Percentiles rank a stretch among this genome's conserved stretches.
Conservation (phyloP, 2,797 vertebrate genomes). For the Tragopan temminckii region DNA sequence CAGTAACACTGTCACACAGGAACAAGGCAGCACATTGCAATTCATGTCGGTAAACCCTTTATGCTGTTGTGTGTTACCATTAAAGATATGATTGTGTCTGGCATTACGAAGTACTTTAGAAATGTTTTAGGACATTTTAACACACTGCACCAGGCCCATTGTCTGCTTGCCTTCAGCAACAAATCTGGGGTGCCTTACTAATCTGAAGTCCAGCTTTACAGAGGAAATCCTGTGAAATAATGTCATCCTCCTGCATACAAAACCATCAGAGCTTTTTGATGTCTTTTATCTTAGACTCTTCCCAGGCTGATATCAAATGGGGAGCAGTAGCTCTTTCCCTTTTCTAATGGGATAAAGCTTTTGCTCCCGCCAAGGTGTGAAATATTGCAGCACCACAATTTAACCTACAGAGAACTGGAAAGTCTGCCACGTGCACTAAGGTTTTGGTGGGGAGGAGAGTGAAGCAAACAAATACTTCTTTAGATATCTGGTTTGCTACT, state of each 20-base stretch:
- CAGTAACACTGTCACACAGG: slow-evolving; percentile 31
- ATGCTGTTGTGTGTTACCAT: slow-evolving; percentile 7
- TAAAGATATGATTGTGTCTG: slow-evolving; percentile 46
- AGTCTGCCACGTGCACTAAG: background rate
- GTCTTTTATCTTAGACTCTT: background rate
- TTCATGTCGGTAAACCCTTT: slow-evolving; percentile 28
- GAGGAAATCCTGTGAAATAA: background rate
- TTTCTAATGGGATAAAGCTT: background rate
- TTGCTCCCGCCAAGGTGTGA: background rate
- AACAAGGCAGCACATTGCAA: slow-evolving; percentile 35
- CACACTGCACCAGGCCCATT: background rate
- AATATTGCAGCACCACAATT: fast-evolving
- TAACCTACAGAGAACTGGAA: background rate
- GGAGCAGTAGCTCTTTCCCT: background rate
- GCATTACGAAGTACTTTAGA: slow-evolving; percentile 15
- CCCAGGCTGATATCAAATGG: background rate
- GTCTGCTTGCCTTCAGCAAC: background rate
- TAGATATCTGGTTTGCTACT: background rate
- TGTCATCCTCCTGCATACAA: background rate
- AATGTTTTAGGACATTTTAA: slow-evolving; percentile 13
- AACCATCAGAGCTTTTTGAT: background rate
- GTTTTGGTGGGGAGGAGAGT: background rate
- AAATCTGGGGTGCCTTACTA: background rate
- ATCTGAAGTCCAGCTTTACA: background rate
- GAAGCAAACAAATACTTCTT: background rate